A percentile compares a stretch with the other conserved stretches of the same genome.
These are phyloP conservation scores for Bimastos eiseni DNA, from an alignment of 2,888 invertebrate genomes.

Conservation along the genomic window DNA sequence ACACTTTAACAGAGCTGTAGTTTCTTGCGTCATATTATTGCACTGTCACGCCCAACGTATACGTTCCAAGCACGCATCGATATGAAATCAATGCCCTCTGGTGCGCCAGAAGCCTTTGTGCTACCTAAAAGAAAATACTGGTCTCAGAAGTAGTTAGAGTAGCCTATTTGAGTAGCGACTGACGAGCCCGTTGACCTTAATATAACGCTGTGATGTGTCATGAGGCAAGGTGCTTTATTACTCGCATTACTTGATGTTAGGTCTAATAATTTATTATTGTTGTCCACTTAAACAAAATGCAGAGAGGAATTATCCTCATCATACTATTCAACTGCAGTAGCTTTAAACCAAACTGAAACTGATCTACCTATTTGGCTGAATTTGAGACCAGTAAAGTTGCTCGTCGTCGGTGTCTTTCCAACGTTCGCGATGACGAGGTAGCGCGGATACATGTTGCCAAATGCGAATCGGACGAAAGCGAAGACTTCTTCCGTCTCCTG, in stretches of 20 bases:
- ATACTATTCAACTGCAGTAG: background rate
- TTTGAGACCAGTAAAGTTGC: background rate
- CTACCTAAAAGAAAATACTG: background rate
- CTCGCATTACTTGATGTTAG: too few species aligned
- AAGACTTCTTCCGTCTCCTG: background rate
- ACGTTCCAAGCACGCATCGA: background rate
- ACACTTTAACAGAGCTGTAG: background rate
- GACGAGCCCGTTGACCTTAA: too few species aligned
- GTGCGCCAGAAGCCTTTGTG: background rate
- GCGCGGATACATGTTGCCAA: background rate
- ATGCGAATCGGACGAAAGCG: background rate
- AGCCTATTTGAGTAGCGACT: too few species aligned
- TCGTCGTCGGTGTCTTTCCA: background rate
- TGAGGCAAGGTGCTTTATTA: background rate
- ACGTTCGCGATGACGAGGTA: background rate
- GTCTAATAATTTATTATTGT: too few species aligned
- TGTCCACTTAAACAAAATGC: background rate
- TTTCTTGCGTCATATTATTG: background rate
- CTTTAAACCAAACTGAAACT: background rate
- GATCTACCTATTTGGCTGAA: background rate
- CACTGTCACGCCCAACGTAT: too few species aligned
- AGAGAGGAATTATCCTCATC: background rate
- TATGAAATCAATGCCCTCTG: background rate
- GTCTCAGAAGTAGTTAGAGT: background rate
- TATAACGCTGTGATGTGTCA: background rate